Conservation (phyloP, 2,113 vertebrate genomes). For the Nannobrachium achirus region DNA sequence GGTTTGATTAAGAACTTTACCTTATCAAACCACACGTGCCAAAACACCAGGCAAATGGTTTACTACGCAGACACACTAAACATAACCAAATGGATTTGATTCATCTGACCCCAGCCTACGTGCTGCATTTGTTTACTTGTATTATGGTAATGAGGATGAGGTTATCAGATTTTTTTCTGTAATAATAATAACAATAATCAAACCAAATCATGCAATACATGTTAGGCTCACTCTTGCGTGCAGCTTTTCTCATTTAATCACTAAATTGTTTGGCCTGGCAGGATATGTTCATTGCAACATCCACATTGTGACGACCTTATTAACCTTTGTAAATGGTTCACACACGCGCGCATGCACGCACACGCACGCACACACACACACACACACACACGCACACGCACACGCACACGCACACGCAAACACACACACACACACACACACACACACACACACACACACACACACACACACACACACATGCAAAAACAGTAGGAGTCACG, state of each 20-base stretch:
- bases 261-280: constrained; percentile 35
- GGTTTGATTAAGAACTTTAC: no score
- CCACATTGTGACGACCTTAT: constrained; percentile 53
- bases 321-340: constrained; percentile 37
- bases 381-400: not conserved
- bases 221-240: constrained; percentile 21
- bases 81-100: not conserved
- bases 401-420: not conserved
- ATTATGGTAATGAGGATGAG: constrained; percentile 14
- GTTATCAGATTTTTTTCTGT: no score
- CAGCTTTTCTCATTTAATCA: constrained; percentile 64
- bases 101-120: not conserved
- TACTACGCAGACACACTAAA: no score
- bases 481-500: no score
- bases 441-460: not conserved
- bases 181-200: no score
- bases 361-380: not conserved
- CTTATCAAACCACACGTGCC: no score
- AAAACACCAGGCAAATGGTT: no score
- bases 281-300: constrained; percentile 34
- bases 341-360: constrained; percentile 3
- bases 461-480: no score
- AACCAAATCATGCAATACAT: constrained; percentile 19
- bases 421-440: not conserved
- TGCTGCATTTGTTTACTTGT: not conserved